A percentile compares a stretch with the other conserved stretches of the same genome.
Conservation (phyloP, 92 coral and sea anemone species). For the Phenganax marumi region DNA sequence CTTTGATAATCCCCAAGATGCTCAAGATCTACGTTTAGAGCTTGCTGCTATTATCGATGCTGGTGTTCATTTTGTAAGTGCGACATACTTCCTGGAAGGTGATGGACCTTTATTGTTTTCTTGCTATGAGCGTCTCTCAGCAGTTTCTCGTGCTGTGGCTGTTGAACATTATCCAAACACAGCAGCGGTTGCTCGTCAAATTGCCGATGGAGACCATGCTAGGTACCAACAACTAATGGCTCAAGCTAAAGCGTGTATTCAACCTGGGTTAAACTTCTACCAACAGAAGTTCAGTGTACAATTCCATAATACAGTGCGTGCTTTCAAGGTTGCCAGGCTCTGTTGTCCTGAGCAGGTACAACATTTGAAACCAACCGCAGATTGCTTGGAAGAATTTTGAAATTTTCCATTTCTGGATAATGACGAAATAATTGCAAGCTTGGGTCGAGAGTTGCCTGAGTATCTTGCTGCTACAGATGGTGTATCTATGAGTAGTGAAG, state of each 20-base stretch:
- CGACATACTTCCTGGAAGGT: slow-evolving; percentile 28
- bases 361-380: slow-evolving; percentile 47
- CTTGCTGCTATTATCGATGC: neutral
- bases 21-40: slow-evolving; percentile 27
- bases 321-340: slow-evolving; percentile 68
- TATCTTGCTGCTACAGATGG: slow-evolving; percentile 69
- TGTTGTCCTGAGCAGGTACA: slow-evolving; percentile 64
- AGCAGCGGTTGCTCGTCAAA: slow-evolving; percentile 66
- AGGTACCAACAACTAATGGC: slow-evolving; percentile 65
- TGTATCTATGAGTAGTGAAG: slow-evolving; percentile 60
- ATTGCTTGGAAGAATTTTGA: slow-evolving; percentile 61
- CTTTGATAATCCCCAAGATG: slow-evolving; percentile 58
- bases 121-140: slow-evolving; percentile 49
- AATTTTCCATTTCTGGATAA: slow-evolving; percentile 62
- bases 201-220: slow-evolving; percentile 62
- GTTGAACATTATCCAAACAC: slow-evolving; percentile 68
- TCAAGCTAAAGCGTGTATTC: slow-evolving; percentile 64
- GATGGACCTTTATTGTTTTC: slow-evolving; percentile 36
- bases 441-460: slow-evolving; percentile 65
- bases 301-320: slow-evolving; percentile 62
- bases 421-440: slow-evolving; percentile 57
- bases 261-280: slow-evolving; percentile 65
- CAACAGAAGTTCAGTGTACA: slow-evolving; percentile 73
- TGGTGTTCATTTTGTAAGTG: slow-evolving; percentile 16
- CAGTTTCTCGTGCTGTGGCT: slow-evolving; percentile 64